Conservation (phyloP, 2,797 vertebrate genomes). For the Acanthurus lineatus region DNA sequence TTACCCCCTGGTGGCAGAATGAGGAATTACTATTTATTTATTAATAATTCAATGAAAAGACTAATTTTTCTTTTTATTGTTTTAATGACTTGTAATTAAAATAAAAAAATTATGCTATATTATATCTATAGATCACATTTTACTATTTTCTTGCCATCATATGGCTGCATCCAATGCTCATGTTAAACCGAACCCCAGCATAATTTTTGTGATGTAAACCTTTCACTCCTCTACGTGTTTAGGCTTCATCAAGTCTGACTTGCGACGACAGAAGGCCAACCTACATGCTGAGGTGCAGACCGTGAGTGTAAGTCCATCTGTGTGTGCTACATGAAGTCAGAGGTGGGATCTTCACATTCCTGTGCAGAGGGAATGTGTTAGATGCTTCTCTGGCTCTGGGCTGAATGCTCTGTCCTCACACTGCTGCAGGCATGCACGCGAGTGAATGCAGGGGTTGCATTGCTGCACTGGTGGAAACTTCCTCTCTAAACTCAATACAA, state of each 20-base stretch:
- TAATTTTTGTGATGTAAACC: background rate
- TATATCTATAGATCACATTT: no score
- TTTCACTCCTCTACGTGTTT: constrained; percentile 1
- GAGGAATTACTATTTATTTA: background rate
- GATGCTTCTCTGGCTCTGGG: constrained; percentile 20
- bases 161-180: no score
- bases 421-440: constrained; percentile 23
- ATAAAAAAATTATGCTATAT: no score
- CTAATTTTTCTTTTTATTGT: background rate
- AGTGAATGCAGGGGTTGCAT: background rate
- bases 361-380: constrained; percentile 10
- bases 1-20: constrained; percentile 68
- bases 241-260: constrained; percentile 94
- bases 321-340: constrained; percentile 27
- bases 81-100: no score
- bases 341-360: constrained; percentile 28
- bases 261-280: constrained; percentile 92
- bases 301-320: constrained; percentile 85
- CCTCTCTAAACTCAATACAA: constrained; percentile 24
- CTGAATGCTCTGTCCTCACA: constrained; percentile 5
- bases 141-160: background rate
- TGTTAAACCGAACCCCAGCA: no score
- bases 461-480: constrained; percentile 26
- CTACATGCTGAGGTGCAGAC: constrained; percentile 59
- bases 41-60: background rate